Conservation (phyloP, 1,140 invertebrate species). For the Halesus radiatus region DNA sequence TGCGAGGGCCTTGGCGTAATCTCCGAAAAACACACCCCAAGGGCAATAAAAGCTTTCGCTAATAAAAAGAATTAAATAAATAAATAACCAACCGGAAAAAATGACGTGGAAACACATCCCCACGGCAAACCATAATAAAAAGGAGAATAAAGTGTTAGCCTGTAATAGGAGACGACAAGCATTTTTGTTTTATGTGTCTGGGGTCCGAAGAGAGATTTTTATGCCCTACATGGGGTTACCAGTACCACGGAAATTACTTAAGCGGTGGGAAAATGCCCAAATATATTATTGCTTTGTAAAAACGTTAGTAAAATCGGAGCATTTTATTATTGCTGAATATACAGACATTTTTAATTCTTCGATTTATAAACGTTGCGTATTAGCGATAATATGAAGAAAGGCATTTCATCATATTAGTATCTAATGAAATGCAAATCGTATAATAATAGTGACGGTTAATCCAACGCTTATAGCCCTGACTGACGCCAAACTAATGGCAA, state of each 20-base stretch:
- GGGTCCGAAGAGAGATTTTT: slow-evolving; percentile 43
- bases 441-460: too few relatives aligned
- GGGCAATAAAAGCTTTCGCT: slow-evolving; percentile 57
- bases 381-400: too few relatives aligned
- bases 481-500: too few relatives aligned
- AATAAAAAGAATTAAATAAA: slow-evolving; percentile 59
- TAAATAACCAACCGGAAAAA: slow-evolving; percentile 56
- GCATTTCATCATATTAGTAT: too few relatives aligned
- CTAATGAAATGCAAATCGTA: too few relatives aligned
- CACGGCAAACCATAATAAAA: slow-evolving; percentile 54
- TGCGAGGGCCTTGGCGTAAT: slow-evolving; percentile 56
- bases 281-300: too few relatives aligned
- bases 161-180: slow-evolving; percentile 57
- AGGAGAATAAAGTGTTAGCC: slow-evolving; percentile 56
- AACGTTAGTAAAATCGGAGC: too few relatives aligned
- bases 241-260: slow-evolving; percentile 11
- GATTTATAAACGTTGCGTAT: too few relatives aligned
- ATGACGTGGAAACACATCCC: slow-evolving; percentile 43
- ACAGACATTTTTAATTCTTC: too few relatives aligned
- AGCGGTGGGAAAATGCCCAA: too few relatives aligned
- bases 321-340: too few relatives aligned
- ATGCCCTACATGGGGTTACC: slow-evolving; percentile 12
- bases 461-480: too few relatives aligned
- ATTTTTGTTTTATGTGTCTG: slow-evolving; percentile 58
- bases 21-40: slow-evolving; percentile 58